Conservation (phyloP, 1,140 invertebrate species). For the Brachionus angularis region DNA sequence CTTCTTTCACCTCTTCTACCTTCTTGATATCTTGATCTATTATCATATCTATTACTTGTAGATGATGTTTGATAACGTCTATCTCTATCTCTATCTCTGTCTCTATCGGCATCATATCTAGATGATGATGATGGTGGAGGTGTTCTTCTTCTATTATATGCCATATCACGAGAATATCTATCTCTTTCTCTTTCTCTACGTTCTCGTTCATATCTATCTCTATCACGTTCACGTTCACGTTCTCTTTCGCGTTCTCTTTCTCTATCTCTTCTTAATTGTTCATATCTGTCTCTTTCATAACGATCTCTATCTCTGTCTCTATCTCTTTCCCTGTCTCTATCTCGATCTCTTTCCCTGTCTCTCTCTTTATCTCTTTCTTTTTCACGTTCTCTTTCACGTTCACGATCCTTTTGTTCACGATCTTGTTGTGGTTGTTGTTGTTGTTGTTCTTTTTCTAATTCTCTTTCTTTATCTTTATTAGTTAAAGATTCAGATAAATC, state of each 20-base stretch:
- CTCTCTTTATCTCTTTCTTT: slow-evolving; percentile 49
- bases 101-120: too few species aligned
- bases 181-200: too few species aligned
- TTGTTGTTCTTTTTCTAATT: not conserved
- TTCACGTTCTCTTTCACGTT: slow-evolving; percentile 45
- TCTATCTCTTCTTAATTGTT: slow-evolving; percentile 75
- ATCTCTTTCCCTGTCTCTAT: slow-evolving; percentile 91
- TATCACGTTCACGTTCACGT: not conserved
- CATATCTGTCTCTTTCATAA: slow-evolving; percentile 89
- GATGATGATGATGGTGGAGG: not conserved
- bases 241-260: slow-evolving; percentile 60
- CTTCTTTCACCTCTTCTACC: not conserved
- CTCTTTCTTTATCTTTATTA: not conserved
- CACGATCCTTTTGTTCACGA: not conserved
- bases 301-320: slow-evolving; percentile 65
- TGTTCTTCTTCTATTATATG: too few species aligned
- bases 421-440: too few species aligned
- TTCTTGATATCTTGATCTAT: too few species aligned
- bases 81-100: too few species aligned
- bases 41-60: too few species aligned
- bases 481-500: too few species aligned
- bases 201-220: not conserved
- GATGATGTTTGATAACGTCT: too few species aligned
- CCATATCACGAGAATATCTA: not conserved
- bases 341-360: slow-evolving; percentile 66